Conservation (phyloP, 2,888 invertebrate genomes). For the Eristalis tenax region DNA sequence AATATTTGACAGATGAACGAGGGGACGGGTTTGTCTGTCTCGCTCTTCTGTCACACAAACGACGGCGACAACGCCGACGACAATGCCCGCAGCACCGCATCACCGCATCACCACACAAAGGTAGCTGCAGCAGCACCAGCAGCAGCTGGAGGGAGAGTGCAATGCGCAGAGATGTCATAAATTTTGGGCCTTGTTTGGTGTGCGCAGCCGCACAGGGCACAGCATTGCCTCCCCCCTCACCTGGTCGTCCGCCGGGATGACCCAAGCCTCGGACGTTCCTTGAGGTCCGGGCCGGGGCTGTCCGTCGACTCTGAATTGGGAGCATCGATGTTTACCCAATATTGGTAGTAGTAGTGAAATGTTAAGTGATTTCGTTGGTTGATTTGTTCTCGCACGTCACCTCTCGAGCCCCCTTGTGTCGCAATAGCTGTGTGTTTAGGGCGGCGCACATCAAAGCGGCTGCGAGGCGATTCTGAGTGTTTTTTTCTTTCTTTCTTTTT, state of each 20-base stretch:
- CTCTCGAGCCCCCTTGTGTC: conserved; percentile 63
- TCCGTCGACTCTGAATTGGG: conserved; percentile 60
- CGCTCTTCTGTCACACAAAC: conserved; percentile 5
- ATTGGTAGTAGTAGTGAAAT: conserved; percentile 73
- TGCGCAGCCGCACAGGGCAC: conserved; percentile 58
- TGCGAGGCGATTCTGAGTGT: conserved; percentile 30
- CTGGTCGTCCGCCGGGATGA: conserved; percentile 12
- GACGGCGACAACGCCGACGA: neutral
- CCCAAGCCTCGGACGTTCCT: conserved; percentile 14
- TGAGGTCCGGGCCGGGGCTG: neutral
- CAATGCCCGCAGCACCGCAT: neutral
- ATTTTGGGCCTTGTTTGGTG: conserved; percentile 66
- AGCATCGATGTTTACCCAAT: conserved; percentile 72
- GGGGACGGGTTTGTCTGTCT: conserved; percentile 21
- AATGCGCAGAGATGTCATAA: conserved; percentile 63
- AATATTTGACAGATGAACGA: conserved; percentile 69
- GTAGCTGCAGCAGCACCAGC: neutral
- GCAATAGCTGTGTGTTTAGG: conserved; percentile 41
- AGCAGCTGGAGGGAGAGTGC: conserved; percentile 54
- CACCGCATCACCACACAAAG: neutral
- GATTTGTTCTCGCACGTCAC: conserved; percentile 69
- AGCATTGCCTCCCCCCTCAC: conserved; percentile 19
- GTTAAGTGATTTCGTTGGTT: conserved; percentile 73
- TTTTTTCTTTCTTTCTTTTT: conserved; percentile 3
- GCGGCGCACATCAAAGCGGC: conserved; percentile 60